These are phyloP conservation scores for Sternotherus odoratus DNA, from an alignment of 2,797 vertebrate species.

Conservation along the genomic window DNA sequence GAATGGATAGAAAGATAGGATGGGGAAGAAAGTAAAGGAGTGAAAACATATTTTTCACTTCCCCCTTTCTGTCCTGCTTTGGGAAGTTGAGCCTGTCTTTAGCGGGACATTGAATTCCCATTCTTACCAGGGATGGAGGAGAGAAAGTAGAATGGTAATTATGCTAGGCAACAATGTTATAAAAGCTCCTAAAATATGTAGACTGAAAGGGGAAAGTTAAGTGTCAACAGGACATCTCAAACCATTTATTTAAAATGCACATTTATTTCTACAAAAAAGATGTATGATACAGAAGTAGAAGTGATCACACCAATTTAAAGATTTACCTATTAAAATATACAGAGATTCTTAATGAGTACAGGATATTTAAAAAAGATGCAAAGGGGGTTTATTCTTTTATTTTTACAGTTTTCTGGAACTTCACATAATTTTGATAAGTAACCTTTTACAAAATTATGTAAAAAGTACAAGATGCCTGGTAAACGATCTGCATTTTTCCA, in stretches of 20 bases:
- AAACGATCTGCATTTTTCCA: conserved; percentile 84
- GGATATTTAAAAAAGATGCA: conserved; percentile 83
- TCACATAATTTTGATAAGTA: conserved; percentile 85
- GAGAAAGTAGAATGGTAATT: background rate
- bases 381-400: conserved; percentile 83
- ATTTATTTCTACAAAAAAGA: conserved; percentile 86
- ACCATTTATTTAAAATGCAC: conserved; percentile 81
- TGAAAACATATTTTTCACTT: background rate
- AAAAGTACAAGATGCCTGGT: conserved; percentile 86
- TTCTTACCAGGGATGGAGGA: conserved; percentile 28
- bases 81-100: background rate
- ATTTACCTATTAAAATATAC: conserved; percentile 85
- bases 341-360: conserved; percentile 80
- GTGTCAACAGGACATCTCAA: conserved; percentile 80
- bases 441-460: conserved; percentile 86
- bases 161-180: conserved; percentile 3
- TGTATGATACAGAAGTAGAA: conserved; percentile 81
- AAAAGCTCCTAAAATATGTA: conserved; percentile 25
- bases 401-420: conserved; percentile 83
- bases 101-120: conserved; percentile 13
- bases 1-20: background rate
- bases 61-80: conserved; percentile 33
- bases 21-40: conserved; percentile 60
- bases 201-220: conserved; percentile 59
- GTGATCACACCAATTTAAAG: conserved; percentile 76